Base-by-base conservation (phyloP, 2,113 vertebrate species). In the Festucalex cinctus region DNA sequence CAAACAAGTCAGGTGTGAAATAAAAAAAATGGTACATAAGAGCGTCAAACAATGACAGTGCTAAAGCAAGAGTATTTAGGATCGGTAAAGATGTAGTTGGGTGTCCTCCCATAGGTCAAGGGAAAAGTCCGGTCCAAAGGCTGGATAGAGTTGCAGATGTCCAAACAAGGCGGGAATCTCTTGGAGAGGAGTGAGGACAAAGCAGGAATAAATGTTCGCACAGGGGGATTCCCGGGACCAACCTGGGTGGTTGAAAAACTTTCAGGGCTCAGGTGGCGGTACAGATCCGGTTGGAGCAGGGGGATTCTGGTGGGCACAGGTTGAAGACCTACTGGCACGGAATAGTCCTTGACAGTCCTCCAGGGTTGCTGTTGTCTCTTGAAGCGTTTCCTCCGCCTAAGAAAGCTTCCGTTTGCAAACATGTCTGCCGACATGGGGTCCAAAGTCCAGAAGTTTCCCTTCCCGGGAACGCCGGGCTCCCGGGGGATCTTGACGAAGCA, bases 391-490 rank as follows among this genome's bases (percentile, higher is more conserved):
- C 92, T 89, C 32, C 91, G 74, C 28, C 92, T 83, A 1, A 93
- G 85, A 64, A 93, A 93, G 46, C 91, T 92, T 8, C 92, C 92
- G 41, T 93, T 91, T 65, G 91, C 91, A 66, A 93, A 93, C 92
- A 93, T 93, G 56, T 90, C 88, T 0, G 91, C 89, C 1, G 92
- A 93, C 88, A 90, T 88, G 53, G 92, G 92, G 22, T 93, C 92
- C 75, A 93, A 69, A 9, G 92, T 92, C 92, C 92, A 93, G n/a
- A 91, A 93, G 51, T 91, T 93, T 0, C 92, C 92, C 48, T 93
- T 93, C 0, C 92, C 92, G 0, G 90, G 91, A 24, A 91, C 87
- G 2, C 92, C 91, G 1, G 91, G 91, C 68, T 91, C 91, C 6
- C 92, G 84, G 6, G 92, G 86, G 81, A 91, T 88, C 73, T 92